Base-by-base conservation (phyloP, 1,140 invertebrate genomes). In the Vanessa tameamea region DNA sequence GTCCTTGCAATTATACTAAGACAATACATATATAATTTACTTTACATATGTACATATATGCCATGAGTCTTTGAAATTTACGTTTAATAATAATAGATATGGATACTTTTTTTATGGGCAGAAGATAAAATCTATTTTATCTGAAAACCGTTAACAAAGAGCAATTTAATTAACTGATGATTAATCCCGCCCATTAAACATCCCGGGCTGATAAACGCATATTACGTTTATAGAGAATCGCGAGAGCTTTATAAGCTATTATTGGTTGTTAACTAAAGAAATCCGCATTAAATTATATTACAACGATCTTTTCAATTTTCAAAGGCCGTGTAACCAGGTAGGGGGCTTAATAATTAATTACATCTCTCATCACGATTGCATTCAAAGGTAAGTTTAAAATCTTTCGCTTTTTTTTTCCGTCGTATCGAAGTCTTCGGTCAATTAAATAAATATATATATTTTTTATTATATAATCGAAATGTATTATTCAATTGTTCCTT, bases 271-370 rank as follows among this genome's bases (percentile, higher is more conserved):
- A 85, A 78, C 68, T 76, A 80, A 81, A 73, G 73, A 75, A 80
- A 80, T 81, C 75, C 73, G 78, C 81, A 81, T 81, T 84, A 87
- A 87, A 84, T 83, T 75, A 77, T 80, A 74, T 63, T 47, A 76
- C 78, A 78, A 83, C 81, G 81, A 82, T 82, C 77, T 76, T 72
- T 57, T 65, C 71, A 75, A 73, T 79, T 80, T 82, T 87, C 80
- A 78, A 83, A 72, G 76, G 59, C 70, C 66, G 72, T 77, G 75
- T 77, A 72, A 71, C 72, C 72, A 72, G 73, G 81, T 77, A 78
- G 82, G 85, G 84, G 83, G 79, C 71, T 78, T 66, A 74, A 79
- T 72, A 82, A 83, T 80, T 86, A 85, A 85, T 84, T 82, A 78
- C 79, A 64, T 76, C 70, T 74, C 64, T 72, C 70, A 72, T 72